Evolutionary conservation across 2,797 vertebrate species (phyloP), one percentile per base, ranked within the genome.

Genomic region (Bovichtus diacanthus): DNA sequence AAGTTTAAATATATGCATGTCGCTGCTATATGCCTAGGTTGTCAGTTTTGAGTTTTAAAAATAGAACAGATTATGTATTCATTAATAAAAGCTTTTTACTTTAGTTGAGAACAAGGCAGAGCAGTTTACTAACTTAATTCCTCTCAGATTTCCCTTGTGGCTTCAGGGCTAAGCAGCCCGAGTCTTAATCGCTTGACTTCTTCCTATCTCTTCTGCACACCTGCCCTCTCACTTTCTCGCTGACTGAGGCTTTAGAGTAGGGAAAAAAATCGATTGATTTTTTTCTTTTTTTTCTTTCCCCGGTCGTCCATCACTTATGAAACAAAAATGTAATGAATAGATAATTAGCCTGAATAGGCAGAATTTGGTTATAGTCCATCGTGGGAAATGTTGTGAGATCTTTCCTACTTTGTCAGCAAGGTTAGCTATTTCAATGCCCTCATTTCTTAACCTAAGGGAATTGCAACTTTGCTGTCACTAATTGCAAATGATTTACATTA

Each of bases 71-170:
- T 92, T 87, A 93, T 87, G 76, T 78, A 59, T 91, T 88, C 87
- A 85, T 92, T 92, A 82, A 89, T 87, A 88, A 91, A 91, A 89
- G 81, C 71, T 65, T 93, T 91, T 89, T 87, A 86, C 91, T 91
- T 86, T 62, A 80, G 85, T 83, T 73, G 75, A 76, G 86, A 91
- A 90, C 81, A 87, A 89, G 89, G 81, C 90, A 84, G 85, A 88
- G 85, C 85, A 89, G 91, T 93, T 94, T 94, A 92, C 91, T 88
- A 93, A 94, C 90, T 91, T 91, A 94, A 94, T 94, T 93, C 91
- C 90, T 54, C 64, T 91, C 88, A 92, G 92, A 95, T 95, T 95
- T 94, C 95, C 94, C 90, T 65, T 62, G 90, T 88, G 93, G 88
- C 84, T 65, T 44, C 31, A 60, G 80, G 88, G 87, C 92, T 93